Base-by-base conservation (phyloP, 2,888 invertebrate genomes). In the Chouioia cunea region DNA sequence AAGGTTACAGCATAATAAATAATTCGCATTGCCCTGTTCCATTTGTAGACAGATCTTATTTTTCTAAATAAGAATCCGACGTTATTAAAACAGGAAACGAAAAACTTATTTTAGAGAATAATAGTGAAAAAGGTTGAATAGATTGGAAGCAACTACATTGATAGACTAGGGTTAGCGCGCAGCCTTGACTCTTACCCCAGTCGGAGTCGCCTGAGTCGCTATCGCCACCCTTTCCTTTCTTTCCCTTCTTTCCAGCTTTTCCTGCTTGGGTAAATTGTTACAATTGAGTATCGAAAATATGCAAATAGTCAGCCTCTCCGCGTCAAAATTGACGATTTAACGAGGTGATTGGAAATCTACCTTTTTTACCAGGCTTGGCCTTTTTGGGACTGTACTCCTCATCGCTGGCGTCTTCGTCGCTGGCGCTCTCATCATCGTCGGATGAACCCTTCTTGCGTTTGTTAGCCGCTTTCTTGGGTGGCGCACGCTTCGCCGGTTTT, bases 171-270 rank as follows among this genome's bases (percentile, higher is more conserved):
- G 81, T 79, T 73, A 86, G 87, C 47, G 81, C 79, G 54, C 78
- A 78, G 76, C 88, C 88, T 80, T 90, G 90, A 76, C 88, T 88
- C 82, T 91, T 91, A 22, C 87, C 89, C 91, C 92, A 90, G 77
- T 92, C 91, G 77, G 90, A 91, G 80, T 92, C 92, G 6, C 36
- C 36, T 22, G 90, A 90, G 76, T 91, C 92, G 27, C 89, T 89
- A 74, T 91, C 91, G 3, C 91, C 90, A 0, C 90, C 90, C 86
- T 89, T 90, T 77, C 81, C 82, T 70, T 83, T 83, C 80, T 81
- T 87, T 90, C 78, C 81, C 81, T 73, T 83, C 82, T 80, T 81
- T 87, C 83, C 87, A 80, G 83, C 78, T 83, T 85, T 85, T 60
- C 76, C 82, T 78, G 54, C 4, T 36, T 36, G 10, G 36, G 36